These are phyloP conservation scores for Germaria angustata DNA, from an alignment of 2,888 invertebrate species.

Conservation along the genomic window DNA sequence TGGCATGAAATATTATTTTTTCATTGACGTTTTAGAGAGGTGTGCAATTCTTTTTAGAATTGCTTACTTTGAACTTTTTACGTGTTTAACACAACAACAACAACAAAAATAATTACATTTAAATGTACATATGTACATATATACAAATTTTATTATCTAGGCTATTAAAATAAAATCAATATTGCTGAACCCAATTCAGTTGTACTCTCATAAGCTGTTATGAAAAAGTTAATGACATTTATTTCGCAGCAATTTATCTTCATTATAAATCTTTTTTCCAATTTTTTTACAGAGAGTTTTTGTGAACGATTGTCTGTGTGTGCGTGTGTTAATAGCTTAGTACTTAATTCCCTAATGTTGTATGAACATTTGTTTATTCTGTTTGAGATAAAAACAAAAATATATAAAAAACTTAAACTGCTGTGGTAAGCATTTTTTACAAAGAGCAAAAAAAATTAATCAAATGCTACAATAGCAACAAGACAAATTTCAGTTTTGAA, in stretches of 20 bases:
- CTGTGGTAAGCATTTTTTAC: conserved; percentile 6
- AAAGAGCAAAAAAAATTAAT: not conserved
- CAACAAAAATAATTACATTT: conserved; percentile 3
- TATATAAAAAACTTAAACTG: not conserved
- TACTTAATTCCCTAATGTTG: conserved; percentile 43
- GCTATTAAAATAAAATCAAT: conserved; percentile 39
- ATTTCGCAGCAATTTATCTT: not conserved
- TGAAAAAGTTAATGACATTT: not conserved
- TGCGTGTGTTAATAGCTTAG: conserved; percentile 18
- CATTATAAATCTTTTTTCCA: not conserved
- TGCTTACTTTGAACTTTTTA: conserved; percentile 40
- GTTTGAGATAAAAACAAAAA: conserved; percentile 13
- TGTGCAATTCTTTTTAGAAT: conserved; percentile 41
- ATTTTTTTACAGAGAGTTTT: conserved; percentile 5
- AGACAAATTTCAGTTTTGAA: too few relatives aligned
- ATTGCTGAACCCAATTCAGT: conserved; percentile 18
- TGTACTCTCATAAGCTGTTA: not conserved
- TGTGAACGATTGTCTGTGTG: not conserved
- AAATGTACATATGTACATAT: too few relatives aligned
- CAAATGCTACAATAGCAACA: not conserved
- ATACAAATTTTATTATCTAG: conserved; percentile 26
- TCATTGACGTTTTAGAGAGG: conserved; percentile 54
- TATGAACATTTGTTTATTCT: conserved; percentile 45
- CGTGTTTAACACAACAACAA: conserved; percentile 3
- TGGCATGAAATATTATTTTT: conserved; percentile 9